A percentile compares a stretch with the other conserved stretches of the same genome.
These are phyloP conservation scores for Helostoma temminkii DNA, from an alignment of 2,797 vertebrate genomes.

Conservation along the genomic window DNA sequence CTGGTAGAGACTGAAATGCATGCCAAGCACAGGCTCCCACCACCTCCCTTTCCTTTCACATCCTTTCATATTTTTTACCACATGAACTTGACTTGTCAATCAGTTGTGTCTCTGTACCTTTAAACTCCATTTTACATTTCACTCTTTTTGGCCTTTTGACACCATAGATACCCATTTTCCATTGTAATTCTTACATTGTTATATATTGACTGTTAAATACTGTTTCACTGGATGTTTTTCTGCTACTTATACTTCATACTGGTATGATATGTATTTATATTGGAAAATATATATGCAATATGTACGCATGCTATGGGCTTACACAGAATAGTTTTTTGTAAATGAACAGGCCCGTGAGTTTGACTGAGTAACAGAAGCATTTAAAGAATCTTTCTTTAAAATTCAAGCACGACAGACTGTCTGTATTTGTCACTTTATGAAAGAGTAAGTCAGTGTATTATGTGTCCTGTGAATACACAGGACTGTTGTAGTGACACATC, in stretches of 20 bases:
- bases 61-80: background rate
- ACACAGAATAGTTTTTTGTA: slow-evolving; percentile 54
- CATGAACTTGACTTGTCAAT: slow-evolving; percentile 11
- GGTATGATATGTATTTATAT: slow-evolving; percentile 79
- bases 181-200: slow-evolving; percentile 29
- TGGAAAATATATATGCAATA: slow-evolving; percentile 81
- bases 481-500: slow-evolving; percentile 51
- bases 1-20: slow-evolving; percentile 60
- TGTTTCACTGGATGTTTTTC: slow-evolving; percentile 56
- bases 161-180: slow-evolving; percentile 10
- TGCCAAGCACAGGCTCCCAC: slow-evolving; percentile 38
- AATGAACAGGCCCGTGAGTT: slow-evolving; percentile 45
- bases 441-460: slow-evolving; percentile 33
- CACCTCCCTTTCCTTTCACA: slow-evolving; percentile 28
- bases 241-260: slow-evolving; percentile 63
- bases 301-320: slow-evolving; percentile 82
- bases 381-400: slow-evolving; percentile 59
- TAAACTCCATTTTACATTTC: slow-evolving; percentile 32
- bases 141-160: slow-evolving; percentile 29
- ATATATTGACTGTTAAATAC: slow-evolving; percentile 59
- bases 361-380: slow-evolving; percentile 56
- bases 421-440: slow-evolving; percentile 55
- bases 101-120: slow-evolving; percentile 5
- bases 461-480: slow-evolving; percentile 19
- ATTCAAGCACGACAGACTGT: slow-evolving; percentile 57